Conservation (phyloP, 2,113 vertebrate species). For the Neogobius melanostomus region DNA sequence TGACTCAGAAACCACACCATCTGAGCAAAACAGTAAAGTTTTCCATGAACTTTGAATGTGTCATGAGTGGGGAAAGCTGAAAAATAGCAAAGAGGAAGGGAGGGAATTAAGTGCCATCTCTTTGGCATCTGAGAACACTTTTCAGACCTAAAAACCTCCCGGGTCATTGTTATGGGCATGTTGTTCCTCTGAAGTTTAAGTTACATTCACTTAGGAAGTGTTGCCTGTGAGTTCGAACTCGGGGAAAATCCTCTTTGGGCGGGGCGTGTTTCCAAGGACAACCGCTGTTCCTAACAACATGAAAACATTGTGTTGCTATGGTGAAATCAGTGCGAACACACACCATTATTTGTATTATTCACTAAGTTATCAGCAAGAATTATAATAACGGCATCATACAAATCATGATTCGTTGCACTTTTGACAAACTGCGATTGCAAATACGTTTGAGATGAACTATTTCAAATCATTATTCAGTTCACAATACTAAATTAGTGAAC, state of each 20-base stretch:
- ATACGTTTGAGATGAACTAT: no score
- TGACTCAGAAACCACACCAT: constrained; percentile 33
- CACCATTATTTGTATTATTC: no score
- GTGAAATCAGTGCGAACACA: constrained; percentile 8
- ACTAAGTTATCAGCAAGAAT: no score
- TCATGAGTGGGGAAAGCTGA: constrained; percentile 31
- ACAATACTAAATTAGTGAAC: no score
- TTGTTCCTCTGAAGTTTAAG: not conserved
- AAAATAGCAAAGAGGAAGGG: not conserved
- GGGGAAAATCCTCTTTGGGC: constrained; percentile 22
- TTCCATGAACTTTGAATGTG: constrained; percentile 33
- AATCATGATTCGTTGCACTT: no score
- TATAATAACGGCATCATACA: no score
- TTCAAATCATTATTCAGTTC: no score
- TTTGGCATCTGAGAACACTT: not conserved
- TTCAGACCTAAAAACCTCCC: not conserved
- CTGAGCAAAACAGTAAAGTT: constrained; percentile 14
- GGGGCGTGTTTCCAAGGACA: constrained; percentile 15
- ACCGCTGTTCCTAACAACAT: constrained; percentile 41
- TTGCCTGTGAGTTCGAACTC: constrained; percentile 33
- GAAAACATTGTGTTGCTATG: constrained; percentile 61
- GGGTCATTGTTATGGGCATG: not conserved
- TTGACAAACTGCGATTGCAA: no score
- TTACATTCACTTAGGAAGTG: not conserved
- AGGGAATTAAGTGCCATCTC: no score